Conservation (phyloP, 2,113 vertebrate genomes). For the Centropristis striata region DNA sequence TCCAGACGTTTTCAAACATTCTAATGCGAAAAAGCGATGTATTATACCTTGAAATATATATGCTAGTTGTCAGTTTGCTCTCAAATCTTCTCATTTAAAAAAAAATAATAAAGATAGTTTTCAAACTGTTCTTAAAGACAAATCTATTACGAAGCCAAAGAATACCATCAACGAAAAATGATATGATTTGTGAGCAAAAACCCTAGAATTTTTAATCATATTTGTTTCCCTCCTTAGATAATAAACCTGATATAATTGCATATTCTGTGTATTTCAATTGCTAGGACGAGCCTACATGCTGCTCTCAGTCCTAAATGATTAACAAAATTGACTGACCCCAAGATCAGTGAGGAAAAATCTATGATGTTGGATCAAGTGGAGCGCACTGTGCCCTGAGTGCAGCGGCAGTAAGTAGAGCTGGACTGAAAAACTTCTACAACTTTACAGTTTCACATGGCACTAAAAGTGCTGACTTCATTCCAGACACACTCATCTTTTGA, state of each 20-base stretch:
- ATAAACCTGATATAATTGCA: not conserved
- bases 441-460: constrained; percentile 39
- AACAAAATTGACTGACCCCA: constrained; percentile 64
- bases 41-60: not conserved
- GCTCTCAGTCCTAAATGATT: constrained; percentile 42
- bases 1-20: too few relatives aligned
- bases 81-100: not conserved
- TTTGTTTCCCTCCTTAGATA: not conserved
- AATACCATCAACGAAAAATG: not conserved
- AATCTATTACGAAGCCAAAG: not conserved
- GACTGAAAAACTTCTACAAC: constrained; percentile 29
- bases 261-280: constrained; percentile 27
- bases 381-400: constrained; percentile 9
- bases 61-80: not conserved
- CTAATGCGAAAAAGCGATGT: too few relatives aligned
- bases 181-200: not conserved
- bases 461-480: constrained; percentile 47
- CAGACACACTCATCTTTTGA: constrained; percentile 32
- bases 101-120: not conserved
- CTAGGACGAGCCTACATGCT: constrained; percentile 8
- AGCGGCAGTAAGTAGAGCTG: constrained; percentile 17
- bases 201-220: not conserved
- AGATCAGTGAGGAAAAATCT: constrained; percentile 55
- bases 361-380: constrained; percentile 41
- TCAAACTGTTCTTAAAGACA: not conserved